Conservation (phyloP, 2,113 vertebrate genomes). For the Maccullochella peelii region DNA sequence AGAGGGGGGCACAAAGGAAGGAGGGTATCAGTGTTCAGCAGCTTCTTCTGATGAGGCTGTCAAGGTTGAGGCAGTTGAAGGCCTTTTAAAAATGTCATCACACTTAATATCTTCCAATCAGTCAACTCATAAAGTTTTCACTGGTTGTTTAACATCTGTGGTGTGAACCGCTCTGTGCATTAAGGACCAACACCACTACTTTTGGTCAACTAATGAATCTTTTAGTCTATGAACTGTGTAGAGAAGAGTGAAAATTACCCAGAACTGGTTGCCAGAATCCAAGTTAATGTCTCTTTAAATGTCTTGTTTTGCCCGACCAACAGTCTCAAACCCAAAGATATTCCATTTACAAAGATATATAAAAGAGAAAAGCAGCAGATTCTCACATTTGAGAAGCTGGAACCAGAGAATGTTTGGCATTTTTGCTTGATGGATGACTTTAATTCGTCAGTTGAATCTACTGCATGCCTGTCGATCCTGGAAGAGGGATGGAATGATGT, state of each 20-base stretch:
- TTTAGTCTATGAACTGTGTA: neutral
- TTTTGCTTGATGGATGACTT: neutral
- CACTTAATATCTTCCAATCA: neutral
- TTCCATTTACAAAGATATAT: neutral
- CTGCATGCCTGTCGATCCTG: neutral
- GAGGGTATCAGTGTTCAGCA: slow-evolving; percentile 41
- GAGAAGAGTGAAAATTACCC: neutral
- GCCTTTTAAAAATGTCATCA: neutral
- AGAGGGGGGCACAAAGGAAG: slow-evolving; percentile 13
- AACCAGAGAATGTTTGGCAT: neutral
- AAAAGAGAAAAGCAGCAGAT: neutral
- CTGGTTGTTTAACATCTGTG: neutral
- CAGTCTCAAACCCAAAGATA: neutral
- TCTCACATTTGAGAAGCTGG: neutral
- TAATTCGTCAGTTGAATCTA: neutral
- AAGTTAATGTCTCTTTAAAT: neutral
- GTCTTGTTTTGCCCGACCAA: neutral
- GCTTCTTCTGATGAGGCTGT: slow-evolving; percentile 39
- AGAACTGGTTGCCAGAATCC: neutral
- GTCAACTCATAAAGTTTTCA: neutral
- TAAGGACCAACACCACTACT: neutral
- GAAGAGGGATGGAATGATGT: neutral
- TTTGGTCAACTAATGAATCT: neutral
- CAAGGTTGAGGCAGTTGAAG: slow-evolving; percentile 4
- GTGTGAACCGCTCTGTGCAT: neutral